A percentile compares a stretch with the other conserved stretches of the same genome.
Evolutionary conservation across 2,797 vertebrate species (phyloP).

Genomic region (Hippopotamyrus pictus): DNA sequence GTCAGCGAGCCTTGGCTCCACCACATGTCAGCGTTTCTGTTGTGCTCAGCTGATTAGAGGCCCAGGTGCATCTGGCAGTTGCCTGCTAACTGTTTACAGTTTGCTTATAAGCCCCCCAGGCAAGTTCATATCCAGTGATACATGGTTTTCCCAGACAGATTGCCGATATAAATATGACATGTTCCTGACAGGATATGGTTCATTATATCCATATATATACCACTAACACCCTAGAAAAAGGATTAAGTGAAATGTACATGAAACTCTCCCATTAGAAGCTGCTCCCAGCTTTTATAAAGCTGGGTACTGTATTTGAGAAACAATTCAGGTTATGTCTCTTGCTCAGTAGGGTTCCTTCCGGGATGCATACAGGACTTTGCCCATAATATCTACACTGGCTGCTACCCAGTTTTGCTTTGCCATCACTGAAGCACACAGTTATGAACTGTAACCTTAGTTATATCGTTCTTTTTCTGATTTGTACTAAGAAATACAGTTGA

Average conservation of each 20-base stretch:
- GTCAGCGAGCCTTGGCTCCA: not conserved
- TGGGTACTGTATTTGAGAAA: not conserved
- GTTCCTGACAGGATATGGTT: not conserved
- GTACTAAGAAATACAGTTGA: not conserved
- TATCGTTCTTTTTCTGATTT: not conserved
- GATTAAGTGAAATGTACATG: not conserved
- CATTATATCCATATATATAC: not conserved
- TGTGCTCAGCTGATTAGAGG: not conserved
- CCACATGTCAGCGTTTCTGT: not conserved
- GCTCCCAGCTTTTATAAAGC: not conserved
- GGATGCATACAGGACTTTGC: not conserved
- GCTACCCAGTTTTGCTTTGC: not conserved
- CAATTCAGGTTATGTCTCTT: not conserved
- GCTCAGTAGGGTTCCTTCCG: not conserved
- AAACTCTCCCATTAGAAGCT: not conserved
- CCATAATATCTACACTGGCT: not conserved
- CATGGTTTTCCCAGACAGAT: not conserved
- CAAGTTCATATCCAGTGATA: not conserved
- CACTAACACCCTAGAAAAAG: not conserved
- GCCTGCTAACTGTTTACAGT: not conserved
- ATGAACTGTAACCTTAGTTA: not conserved
- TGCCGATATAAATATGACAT: not conserved
- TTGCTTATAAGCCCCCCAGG: not conserved
- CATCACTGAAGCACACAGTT: not conserved
- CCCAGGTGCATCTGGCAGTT: not conserved